Percentiles rank a stretch among this genome's conserved stretches.
Conservation (phyloP, 2,888 invertebrate species). For the Harmothoe impar region DNA sequence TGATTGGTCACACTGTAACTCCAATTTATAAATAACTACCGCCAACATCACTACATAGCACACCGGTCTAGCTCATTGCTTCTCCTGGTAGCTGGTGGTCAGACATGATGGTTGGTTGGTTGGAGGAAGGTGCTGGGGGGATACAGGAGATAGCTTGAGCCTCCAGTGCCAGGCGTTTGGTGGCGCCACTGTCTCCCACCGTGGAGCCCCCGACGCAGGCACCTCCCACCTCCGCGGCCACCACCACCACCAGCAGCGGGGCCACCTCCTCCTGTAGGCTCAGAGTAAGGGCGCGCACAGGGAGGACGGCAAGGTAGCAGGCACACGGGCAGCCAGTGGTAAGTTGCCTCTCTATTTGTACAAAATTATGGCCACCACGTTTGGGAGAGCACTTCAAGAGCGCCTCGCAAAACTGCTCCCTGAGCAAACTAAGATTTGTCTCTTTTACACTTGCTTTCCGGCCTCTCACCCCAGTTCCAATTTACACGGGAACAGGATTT, state of each 20-base stretch:
- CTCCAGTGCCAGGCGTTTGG: not conserved
- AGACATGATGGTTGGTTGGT: not conserved
- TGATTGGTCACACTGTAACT: too few species aligned
- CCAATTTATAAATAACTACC: not conserved
- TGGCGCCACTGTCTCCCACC: constrained; percentile 8
- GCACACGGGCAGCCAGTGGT: constrained; percentile 12
- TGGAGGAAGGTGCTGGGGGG: not conserved
- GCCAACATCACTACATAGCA: not conserved
- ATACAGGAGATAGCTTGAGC: not conserved
- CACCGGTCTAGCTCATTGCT: too few species aligned
- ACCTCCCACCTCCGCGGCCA: not conserved
- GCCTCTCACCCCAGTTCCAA: too few species aligned
- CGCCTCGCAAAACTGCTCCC: too few species aligned
- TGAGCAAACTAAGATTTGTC: too few species aligned
- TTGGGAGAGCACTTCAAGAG: too few species aligned
- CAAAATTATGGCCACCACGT: not conserved
- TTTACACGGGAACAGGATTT: too few species aligned
- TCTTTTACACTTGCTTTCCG: too few species aligned
- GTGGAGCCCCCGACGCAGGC: not conserved
- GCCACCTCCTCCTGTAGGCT: not conserved
- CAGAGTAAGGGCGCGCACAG: constrained; percentile 11
- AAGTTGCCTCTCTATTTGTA: constrained; percentile 52
- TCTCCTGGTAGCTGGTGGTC: not conserved
- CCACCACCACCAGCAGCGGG: not conserved
- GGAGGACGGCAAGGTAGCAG: not conserved